A percentile compares a stretch with the other conserved stretches of the same genome.
Evolutionary conservation across 2,888 invertebrate species (phyloP).

Genomic region (Meteorus cinctellus): DNA sequence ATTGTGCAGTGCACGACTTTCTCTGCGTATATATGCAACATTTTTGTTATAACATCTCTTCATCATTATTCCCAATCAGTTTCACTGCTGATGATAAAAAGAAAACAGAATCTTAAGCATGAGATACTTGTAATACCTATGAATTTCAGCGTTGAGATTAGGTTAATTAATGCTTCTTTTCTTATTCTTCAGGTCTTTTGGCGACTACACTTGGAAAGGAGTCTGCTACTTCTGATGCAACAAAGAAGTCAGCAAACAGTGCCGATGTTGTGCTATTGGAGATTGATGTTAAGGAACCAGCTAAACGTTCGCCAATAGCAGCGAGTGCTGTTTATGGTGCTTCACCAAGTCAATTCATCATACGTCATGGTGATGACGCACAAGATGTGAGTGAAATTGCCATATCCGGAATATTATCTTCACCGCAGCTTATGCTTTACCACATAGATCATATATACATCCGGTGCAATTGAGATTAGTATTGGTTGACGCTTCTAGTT

Average conservation of each 20-base stretch:
- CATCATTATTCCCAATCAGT: not conserved
- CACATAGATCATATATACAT: not conserved
- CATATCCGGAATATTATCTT: not conserved
- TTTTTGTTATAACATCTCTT: not conserved
- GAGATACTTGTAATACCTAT: not conserved
- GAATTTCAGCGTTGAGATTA: not conserved
- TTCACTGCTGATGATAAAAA: not conserved
- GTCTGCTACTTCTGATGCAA: conserved; percentile 53
- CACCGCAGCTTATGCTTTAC: too few species aligned
- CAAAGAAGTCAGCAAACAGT: conserved; percentile 57
- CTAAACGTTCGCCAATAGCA: conserved; percentile 67
- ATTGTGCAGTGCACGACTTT: conserved; percentile 59
- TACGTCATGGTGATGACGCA: conserved; percentile 66
- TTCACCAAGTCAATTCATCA: conserved; percentile 66
- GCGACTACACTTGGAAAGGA: conserved; percentile 66
- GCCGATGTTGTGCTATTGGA: conserved; percentile 68
- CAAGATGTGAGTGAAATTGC: conserved; percentile 63
- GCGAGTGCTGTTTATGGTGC: conserved; percentile 65
- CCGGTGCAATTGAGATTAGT: not conserved
- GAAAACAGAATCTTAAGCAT: not conserved
- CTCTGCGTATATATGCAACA: conserved; percentile 50
- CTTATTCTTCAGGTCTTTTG: conserved; percentile 61
- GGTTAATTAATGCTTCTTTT: conserved; percentile 33
- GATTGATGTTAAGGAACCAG: conserved; percentile 69
- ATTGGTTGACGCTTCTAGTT: not conserved